Evolutionary conservation across 2,797 vertebrate species (phyloP), one percentile per base, ranked within the genome.

Genomic region (Ceryle rudis): DNA sequence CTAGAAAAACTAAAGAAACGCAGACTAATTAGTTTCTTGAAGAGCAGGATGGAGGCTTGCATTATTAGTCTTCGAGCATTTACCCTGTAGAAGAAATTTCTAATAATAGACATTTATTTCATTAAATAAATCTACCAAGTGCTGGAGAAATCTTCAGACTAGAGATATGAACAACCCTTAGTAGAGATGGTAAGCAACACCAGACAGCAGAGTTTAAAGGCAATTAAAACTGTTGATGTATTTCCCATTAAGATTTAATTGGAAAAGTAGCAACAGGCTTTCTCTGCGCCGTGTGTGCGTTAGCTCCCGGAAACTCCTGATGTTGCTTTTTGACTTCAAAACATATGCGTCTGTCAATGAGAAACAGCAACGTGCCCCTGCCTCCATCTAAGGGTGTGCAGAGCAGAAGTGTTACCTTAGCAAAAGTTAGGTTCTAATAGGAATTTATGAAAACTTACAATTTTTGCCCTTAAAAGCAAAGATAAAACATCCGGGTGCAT

Each of bases 321-420:
- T 49, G 25, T n/a, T 90, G 19, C 7, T 11, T 84, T 86, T 79
- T 29, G 29, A 39, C 21, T 89, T 72, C 26, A 90, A 84, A 88
- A 86, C 17, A 0, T 19, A 41, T 15, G 2, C 22, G 49, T 31
- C 35, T 47, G 11, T 31, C 23, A 61, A 11, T 14, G 62, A 69
- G 3, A 58, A 22, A 67, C 29, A 73, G 16, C 5, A 2, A 8
- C 1, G 1, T 4, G 1, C 2, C 3, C 26, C 41, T 6, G 1
- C 28, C 3, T 2, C 1, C 9, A 41, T 71, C 66, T 80, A 66
- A 82, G 19, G 23, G 4, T 54, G 4, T 65, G 81, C 0, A 5
- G 17, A 86, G 5, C 10, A 39, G 17, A 20, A 14, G 0, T 42
- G 7, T 66, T 78, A 52, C 5, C 20, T 44, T 78, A 33, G 81